Base-by-base conservation (phyloP, 2,113 vertebrate species). In the Gambusia holbrooki region DNA sequence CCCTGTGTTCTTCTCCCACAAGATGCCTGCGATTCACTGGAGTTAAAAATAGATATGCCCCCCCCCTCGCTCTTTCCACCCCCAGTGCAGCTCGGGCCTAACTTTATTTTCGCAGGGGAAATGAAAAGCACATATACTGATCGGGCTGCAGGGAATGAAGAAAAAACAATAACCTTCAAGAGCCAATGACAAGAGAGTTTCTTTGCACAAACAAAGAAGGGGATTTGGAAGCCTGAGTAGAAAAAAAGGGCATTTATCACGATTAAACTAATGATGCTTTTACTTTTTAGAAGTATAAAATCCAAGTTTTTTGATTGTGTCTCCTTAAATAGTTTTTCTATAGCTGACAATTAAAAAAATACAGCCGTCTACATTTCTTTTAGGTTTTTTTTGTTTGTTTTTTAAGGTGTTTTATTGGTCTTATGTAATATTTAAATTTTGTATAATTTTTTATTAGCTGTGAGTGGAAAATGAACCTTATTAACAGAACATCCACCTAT, bases 31-130 rank as follows among this genome's bases (percentile, higher is more conserved):
- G 85, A 77, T 88, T 89, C 73, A 77, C 75, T 66, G 54, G 66
- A 84, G 84, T 87, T 93, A 92, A 92, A 93, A 92, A 93, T 93
- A 93, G 89, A 88, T 45, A n/a, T 29, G 81, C 68, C 69, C 80
- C 40, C 40, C 40, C 13, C 40, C 37, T 3, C 40, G 0, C 14
- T 2, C 14, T 4, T 1, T 14, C 40, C 40, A 15, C 40, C 79
- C 85, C 77, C 66, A 30, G 89, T 89, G 84, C 84, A 82, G 85
- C 67, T 84, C 74, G 71, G 83, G 80, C 71, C 81, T 76, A 86
- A 87, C 85, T 90, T 88, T 80, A 82, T 89, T 92, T 90, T 90
- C 77, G 77, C 79, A 60, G 45, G 68, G 65, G 81, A 81, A 88
- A 92, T 91, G 67, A 92, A 88, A 91, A 86, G 83, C 80, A 81